These are phyloP conservation scores for Dryococelus australis DNA, from an alignment of 2,888 invertebrate genomes.

Conservation along the genomic window DNA sequence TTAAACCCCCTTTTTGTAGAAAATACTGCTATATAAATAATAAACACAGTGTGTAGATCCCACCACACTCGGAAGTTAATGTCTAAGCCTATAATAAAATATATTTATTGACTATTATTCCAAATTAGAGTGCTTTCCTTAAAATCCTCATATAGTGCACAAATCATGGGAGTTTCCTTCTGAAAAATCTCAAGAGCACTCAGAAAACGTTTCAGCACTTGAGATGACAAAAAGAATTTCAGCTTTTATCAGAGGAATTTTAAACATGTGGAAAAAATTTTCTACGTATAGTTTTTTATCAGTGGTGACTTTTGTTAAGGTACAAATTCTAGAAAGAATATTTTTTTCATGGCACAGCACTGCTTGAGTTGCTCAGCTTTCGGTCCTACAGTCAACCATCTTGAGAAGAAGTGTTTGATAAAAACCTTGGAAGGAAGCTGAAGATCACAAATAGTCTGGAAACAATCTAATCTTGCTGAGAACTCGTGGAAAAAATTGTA, in stretches of 20 bases:
- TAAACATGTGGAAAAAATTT: neutral
- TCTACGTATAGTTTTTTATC: neutral
- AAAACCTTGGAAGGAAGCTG: constrained; percentile 13
- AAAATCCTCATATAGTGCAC: too few species aligned
- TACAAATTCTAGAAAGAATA: constrained; percentile 26
- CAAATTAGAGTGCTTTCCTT: too few species aligned
- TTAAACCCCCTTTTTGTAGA: too few species aligned
- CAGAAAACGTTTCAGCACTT: neutral
- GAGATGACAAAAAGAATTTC: constrained; percentile 1
- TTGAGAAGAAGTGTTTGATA: constrained; percentile 13
- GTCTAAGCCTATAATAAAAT: too few species aligned
- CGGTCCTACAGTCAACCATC: constrained; percentile 4
- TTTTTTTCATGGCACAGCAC: constrained; percentile 11
- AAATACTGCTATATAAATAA: too few species aligned
- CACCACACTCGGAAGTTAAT: too few species aligned
- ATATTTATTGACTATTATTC: too few species aligned
- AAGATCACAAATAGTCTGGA: constrained; percentile 5
- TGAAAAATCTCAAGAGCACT: too few species aligned
- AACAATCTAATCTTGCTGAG: neutral
- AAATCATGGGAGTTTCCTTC: too few species aligned
- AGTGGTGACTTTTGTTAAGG: neutral
- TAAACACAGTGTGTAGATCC: too few species aligned
- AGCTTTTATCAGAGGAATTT: constrained; percentile 22
- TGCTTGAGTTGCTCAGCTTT: neutral
- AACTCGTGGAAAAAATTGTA: constrained; percentile 17